phyloP scores from a whole-genome alignment of 2,113 vertebrate species.

The Scomber colias region DNA sequence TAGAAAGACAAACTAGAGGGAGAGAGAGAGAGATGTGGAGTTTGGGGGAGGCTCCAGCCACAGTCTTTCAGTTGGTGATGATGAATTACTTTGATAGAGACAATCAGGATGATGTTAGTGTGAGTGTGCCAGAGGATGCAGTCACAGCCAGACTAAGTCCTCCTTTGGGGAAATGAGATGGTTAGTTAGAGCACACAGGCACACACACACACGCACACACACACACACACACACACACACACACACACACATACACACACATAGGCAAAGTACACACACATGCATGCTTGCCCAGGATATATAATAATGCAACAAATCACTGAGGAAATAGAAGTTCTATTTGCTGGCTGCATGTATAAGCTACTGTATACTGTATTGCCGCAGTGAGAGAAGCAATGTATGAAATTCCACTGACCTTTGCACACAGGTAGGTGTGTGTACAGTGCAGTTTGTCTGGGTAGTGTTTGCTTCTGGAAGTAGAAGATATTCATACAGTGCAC shows the following conservation, averaged over 20 bases:
- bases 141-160: slow-evolving; percentile 71
- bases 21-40: slow-evolving; percentile 47
- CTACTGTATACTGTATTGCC: background rate
- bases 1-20: slow-evolving; percentile 8
- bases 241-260: background rate
- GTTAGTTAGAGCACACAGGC: slow-evolving; percentile 52
- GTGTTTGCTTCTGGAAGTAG: slow-evolving; percentile 10
- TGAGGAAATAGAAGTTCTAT: slow-evolving; percentile 51
- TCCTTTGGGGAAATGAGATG: slow-evolving; percentile 69
- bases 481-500: slow-evolving; percentile 4
- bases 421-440: slow-evolving; percentile 36
- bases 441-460: slow-evolving; percentile 11
- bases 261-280: too few species aligned
- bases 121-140: slow-evolving; percentile 69
- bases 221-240: background rate
- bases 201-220: slow-evolving; percentile 27
- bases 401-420: slow-evolving; percentile 46
- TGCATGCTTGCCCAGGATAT: background rate
- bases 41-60: slow-evolving; percentile 56
- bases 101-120: slow-evolving; percentile 84
- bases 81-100: slow-evolving; percentile 83
- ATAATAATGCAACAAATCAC: slow-evolving; percentile 58
- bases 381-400: slow-evolving; percentile 52
- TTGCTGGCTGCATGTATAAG: slow-evolving; percentile 44
- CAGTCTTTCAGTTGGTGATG: slow-evolving; percentile 73